Evolutionary conservation across 2,797 vertebrate species (phyloP).

Genomic region (Jordanella pulchra): DNA sequence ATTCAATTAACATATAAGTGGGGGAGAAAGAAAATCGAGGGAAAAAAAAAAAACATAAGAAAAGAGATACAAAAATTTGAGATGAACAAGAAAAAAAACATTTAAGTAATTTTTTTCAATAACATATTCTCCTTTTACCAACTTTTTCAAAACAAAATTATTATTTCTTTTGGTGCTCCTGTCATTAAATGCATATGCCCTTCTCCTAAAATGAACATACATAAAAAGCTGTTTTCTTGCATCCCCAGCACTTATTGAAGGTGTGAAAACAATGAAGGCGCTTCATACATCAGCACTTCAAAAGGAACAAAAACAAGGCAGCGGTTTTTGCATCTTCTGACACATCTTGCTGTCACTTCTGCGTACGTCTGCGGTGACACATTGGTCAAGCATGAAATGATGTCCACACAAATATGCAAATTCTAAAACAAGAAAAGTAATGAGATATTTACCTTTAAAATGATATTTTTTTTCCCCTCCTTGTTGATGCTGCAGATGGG

Average conservation of each 20-base stretch:
- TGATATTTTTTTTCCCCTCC: constrained; percentile 42
- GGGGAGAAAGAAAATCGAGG: no score
- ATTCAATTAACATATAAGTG: no score
- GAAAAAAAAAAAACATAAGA: no score
- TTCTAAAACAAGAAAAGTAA: constrained; percentile 45
- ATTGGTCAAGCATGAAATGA: constrained; percentile 72
- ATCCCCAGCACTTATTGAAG: not conserved
- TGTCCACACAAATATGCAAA: constrained; percentile 62
- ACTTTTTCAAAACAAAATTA: not conserved
- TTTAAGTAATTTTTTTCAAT: not conserved
- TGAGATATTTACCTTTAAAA: constrained; percentile 51
- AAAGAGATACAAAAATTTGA: no score
- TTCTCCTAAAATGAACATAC: not conserved
- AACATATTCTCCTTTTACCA: not conserved
- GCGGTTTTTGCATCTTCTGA: constrained; percentile 2
- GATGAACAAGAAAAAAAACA: no score
- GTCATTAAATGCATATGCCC: not conserved
- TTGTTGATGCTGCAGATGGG: constrained; percentile 27
- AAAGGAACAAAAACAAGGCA: constrained; percentile 26
- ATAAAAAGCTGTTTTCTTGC: not conserved
- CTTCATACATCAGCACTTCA: constrained; percentile 5
- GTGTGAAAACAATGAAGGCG: constrained; percentile 1
- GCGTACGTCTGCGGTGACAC: constrained; percentile 36
- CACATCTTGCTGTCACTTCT: constrained; percentile 43
- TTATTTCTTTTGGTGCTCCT: not conserved